Base-by-base conservation (phyloP, 2,113 vertebrate genomes). In the Elachura formosa region DNA sequence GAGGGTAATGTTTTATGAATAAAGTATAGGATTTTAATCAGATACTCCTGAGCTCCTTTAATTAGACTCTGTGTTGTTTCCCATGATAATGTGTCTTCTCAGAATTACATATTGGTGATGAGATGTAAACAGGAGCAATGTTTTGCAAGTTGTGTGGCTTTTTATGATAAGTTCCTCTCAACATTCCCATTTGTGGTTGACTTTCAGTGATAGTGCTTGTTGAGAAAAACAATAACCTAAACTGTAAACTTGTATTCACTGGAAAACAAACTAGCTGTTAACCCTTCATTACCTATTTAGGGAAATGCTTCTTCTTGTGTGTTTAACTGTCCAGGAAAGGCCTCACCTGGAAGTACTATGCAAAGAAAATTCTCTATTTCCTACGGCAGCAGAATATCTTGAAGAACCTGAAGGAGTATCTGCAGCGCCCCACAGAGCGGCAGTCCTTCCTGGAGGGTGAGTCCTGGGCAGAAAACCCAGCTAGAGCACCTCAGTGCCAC, bases 361-460 rank as follows among this genome's bases (percentile, higher is more conserved):
- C 99, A 94, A 99, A 99, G 98, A 99, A 99, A 98, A 99, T 99
- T 83, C 98, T 99, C 25, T 99, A 99, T 97, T 99, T 99, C 97
- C 98, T 99, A 68, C 98, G 99, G 48, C 99, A 99, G 43, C 99
- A 99, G 97, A 99, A 99, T 45, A 99, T 99, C 41, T 71, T 99
- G 69, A 98, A 98, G 92, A 99, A 98, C 77, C 97, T 99, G 86
- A 99, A 99, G 97, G 97, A 93, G 8, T 99, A 99, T 52, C 98
- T 99, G 87, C 98, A 98, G 83, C 97, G 98, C 59, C 98, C 99
- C 8, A 96, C 97, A 14, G 98, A 98, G 22, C 97, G 96, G 19
- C 99, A 99, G 92, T 98, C 98, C 0, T 98, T 99, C 25, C 94
- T 99, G 43, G 98, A 99, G 98, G 99, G 99, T 99, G 59, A 93